A percentile compares a stretch with the other conserved stretches of the same genome.
These are phyloP conservation scores for Acrocephalus arundinaceus DNA, from an alignment of 2,113 vertebrate genomes.

Conservation along the genomic window DNA sequence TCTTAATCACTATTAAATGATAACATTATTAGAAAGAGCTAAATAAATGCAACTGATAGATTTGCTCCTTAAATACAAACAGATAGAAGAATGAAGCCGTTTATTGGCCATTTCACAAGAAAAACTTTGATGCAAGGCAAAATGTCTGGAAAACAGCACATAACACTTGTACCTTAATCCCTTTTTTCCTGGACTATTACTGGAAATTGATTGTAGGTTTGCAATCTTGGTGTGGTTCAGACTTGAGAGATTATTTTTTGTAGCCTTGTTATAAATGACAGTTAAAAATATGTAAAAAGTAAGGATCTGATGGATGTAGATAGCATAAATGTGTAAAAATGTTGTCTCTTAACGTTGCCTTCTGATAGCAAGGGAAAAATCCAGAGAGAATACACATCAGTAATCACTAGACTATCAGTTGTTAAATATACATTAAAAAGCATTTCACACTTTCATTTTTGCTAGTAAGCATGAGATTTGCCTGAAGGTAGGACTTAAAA, in stretches of 20 bases:
- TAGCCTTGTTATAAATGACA: constrained; percentile 61
- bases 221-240: constrained; percentile 34
- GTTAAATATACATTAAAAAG: constrained; percentile 99
- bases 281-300: constrained; percentile 70
- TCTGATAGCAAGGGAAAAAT: constrained; percentile 71
- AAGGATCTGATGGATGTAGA: constrained; percentile 72
- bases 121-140: constrained; percentile 22
- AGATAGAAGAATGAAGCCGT: constrained; percentile 10
- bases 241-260: constrained; percentile 56
- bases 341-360: constrained; percentile 72
- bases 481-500: constrained; percentile 94
- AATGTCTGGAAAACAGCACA: neutral
- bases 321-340: constrained; percentile 91
- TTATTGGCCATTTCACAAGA: neutral
- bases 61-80: constrained; percentile 9
- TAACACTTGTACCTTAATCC: neutral
- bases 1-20: constrained; percentile 40
- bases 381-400: constrained; percentile 92
- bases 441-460: constrained; percentile 97
- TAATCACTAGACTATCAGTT: constrained; percentile 92
- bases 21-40: constrained; percentile 6
- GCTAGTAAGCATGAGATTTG: constrained; percentile 88
- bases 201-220: constrained; percentile 42
- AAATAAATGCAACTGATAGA: constrained; percentile 30
- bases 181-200: neutral